Percentiles rank a stretch among this genome's conserved stretches.
Evolutionary conservation across 2,888 invertebrate genomes (phyloP).

Genomic region (Drosophila neotestacea): DNA sequence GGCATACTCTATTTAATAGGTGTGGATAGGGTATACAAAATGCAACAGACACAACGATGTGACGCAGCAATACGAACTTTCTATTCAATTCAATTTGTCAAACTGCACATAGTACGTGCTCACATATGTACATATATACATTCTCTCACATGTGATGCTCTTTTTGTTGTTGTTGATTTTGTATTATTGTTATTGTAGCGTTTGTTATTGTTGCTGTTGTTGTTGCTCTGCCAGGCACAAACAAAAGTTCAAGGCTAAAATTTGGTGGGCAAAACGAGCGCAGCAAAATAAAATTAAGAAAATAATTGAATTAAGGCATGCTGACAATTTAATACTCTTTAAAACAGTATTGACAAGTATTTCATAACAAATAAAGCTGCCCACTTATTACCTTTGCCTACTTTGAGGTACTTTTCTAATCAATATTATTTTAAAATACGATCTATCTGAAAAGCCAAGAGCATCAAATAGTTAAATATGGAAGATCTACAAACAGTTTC

Average conservation of each 20-base stretch:
- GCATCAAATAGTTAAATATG: background rate
- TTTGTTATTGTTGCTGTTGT: conserved; percentile 48
- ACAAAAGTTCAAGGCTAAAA: conserved; percentile 74
- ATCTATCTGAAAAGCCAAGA: background rate
- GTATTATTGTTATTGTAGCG: conserved; percentile 35
- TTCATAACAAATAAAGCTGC: no score
- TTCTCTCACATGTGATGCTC: conserved; percentile 41
- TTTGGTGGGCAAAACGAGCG: conserved; percentile 55
- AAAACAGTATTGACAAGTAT: background rate
- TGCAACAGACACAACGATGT: conserved; percentile 18
- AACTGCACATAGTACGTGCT: conserved; percentile 28
- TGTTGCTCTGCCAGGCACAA: conserved; percentile 46
- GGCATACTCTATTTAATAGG: background rate
- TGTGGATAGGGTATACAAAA: conserved; percentile 13
- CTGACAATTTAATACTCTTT: conserved; percentile 30
- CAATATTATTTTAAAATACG: no score
- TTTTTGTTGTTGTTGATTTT: conserved; percentile 39
- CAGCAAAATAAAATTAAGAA: conserved; percentile 40
- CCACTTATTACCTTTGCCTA: background rate
- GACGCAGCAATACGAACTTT: conserved; percentile 33
- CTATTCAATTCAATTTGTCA: conserved; percentile 58
- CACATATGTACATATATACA: background rate
- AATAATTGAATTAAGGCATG: conserved; percentile 5
- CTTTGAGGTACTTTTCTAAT: background rate
- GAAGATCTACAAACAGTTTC: conserved; percentile 35